Percentiles rank a stretch among this genome's conserved stretches.
Evolutionary conservation across 2,113 vertebrate species (phyloP).

Genomic region (Albula glossodonta): DNA sequence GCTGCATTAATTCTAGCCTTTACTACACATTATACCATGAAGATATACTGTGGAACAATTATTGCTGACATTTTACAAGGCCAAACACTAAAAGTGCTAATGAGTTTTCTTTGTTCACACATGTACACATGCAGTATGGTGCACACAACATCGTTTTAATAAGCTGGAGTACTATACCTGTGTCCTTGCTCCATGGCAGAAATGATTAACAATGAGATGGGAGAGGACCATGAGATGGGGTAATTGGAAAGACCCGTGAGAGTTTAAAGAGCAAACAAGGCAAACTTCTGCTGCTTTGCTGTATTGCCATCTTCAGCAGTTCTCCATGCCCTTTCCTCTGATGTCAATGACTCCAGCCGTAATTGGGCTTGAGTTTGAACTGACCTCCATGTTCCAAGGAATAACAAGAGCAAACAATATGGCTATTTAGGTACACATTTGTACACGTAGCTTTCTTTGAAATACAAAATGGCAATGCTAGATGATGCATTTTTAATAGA

Average conservation of each 20-base stretch:
- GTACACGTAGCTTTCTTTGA: neutral
- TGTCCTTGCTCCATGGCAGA: constrained; percentile 17
- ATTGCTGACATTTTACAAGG: neutral
- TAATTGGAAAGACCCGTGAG: constrained; percentile 42
- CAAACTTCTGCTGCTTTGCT: constrained; percentile 7
- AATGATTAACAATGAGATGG: constrained; percentile 38
- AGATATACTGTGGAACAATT: neutral
- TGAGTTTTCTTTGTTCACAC: neutral
- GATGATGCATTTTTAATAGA: neutral
- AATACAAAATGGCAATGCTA: neutral
- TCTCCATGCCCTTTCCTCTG: constrained; percentile 34
- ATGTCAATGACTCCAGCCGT: constrained; percentile 28
- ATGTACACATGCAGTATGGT: neutral
- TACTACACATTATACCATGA: neutral
- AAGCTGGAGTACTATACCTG: neutral
- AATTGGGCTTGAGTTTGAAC: constrained; percentile 46
- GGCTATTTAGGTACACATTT: neutral
- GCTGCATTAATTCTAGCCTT: neutral
- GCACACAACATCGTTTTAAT: neutral
- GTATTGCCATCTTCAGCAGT: constrained; percentile 41
- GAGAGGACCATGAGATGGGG: constrained; percentile 25
- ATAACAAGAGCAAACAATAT: constrained; percentile 1
- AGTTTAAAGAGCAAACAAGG: constrained; percentile 48
- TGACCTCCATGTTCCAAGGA: constrained; percentile 12
- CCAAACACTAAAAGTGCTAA: neutral